Base-by-base conservation (phyloP, 2,888 invertebrate species). In the Asteroscopus sphinx region DNA sequence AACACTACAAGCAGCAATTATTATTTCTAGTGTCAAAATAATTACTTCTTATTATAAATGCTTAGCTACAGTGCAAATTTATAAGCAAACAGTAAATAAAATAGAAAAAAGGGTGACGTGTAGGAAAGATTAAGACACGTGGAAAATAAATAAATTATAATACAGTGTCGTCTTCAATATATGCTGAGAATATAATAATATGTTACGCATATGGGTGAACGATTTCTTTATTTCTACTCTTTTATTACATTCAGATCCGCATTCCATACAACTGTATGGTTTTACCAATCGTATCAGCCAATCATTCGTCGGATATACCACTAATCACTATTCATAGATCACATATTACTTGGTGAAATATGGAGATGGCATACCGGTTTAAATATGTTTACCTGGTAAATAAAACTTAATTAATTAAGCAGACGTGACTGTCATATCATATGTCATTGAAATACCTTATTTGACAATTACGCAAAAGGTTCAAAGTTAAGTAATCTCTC, bases 181-280 rank as follows among this genome's bases (percentile, higher is more conserved):
- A 41, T 40, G 41, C 64, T 68, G 57, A 45, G 17, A 68, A 68
- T 68, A 68, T n/a, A n/a, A n/a, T n/a, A n/a, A n/a, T 52, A 33
- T 42, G 48, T 49, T 58, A 58, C 54, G 37, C 39, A 47, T 48
- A 63, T 60, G 15, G 40, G 41, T 64, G 54, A 64, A 57, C 39
- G 58, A 59, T 68, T 56, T 68, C 55, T 61, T 65, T 57, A 72
- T 59, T 44, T 65, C 51, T 39, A 51, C 11, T 41, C 5, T 63
- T 46, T 45, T 58, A 58, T 41, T 25, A 44, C 33, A 35, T 51
- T 44, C 33, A 55, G 70, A 79, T 78, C 81, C 82, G 82, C 82
- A 82, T 82, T 82, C 81, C 73, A 70, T 35, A 45, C 47, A 16
- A 41, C 53, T 51, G n/a, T n/a, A 68, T 68, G 75, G 75, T 73